Percentiles rank a stretch among this genome's conserved stretches.
Conservation (phyloP, 2,888 invertebrate species). For the Limnephilus auricula region DNA sequence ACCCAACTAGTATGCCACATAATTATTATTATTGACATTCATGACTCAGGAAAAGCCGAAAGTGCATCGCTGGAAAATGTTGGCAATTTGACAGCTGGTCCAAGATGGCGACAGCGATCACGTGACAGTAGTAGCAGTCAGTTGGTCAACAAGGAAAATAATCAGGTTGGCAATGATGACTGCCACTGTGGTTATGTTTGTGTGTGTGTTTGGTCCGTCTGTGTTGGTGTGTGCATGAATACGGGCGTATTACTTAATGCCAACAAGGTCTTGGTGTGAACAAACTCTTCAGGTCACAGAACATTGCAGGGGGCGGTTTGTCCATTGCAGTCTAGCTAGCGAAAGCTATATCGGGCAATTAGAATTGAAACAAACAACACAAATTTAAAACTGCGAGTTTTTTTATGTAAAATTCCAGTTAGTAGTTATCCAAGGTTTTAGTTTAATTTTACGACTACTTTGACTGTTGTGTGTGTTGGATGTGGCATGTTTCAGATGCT, state of each 20-base stretch:
- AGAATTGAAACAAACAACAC: not conserved
- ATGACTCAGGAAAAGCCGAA: slow-evolving; percentile 25
- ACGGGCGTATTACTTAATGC: slow-evolving; percentile 46
- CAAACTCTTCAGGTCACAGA: slow-evolving; percentile 47
- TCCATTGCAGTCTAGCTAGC: not conserved
- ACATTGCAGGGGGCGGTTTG: slow-evolving; percentile 24
- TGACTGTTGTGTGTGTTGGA: no score
- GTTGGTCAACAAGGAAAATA: slow-evolving; percentile 30
- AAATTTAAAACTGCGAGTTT: no score
- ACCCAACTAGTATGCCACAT: not conserved
- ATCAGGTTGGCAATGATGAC: slow-evolving; percentile 34
- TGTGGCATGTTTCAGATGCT: no score
- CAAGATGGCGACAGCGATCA: slow-evolving; percentile 12
- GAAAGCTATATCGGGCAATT: not conserved
- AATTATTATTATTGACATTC: not conserved
- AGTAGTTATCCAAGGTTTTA: no score
- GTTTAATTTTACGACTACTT: no score
- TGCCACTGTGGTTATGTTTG: not conserved
- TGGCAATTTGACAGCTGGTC: slow-evolving; percentile 8
- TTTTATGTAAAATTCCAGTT: no score
- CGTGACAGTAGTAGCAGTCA: slow-evolving; percentile 8
- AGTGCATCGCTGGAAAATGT: slow-evolving; percentile 10
- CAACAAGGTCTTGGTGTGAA: slow-evolving; percentile 53
- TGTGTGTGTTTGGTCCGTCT: slow-evolving; percentile 20
- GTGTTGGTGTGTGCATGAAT: slow-evolving; percentile 7